Evolutionary conservation across 2,888 invertebrate species (phyloP), one percentile per base, ranked within the genome.

Genomic region (Temnothorax ravouxi): DNA sequence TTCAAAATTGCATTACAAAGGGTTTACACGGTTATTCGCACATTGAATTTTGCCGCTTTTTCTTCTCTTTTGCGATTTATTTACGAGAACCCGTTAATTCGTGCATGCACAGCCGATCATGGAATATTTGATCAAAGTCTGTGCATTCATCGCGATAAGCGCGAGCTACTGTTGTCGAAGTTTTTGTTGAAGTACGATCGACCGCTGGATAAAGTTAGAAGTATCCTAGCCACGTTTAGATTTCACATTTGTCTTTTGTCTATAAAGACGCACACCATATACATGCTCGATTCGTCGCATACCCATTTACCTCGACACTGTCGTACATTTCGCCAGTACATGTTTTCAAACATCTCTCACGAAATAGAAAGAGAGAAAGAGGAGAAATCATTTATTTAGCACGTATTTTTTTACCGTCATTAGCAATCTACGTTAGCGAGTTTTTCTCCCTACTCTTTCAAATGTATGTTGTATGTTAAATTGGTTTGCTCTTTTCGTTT

Each of bases 401-500:
- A 84, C 88, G 80, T 84, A 87, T 84, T 9, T 41, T 59, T 52
- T 56, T 52, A 74, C 64, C 76, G 59, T 84, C 47, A 84, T 84
- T 62, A 81, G 47, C 83, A 69, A 69, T 85, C 84, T 62, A 74
- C 41, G 75, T 44, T 61, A 84, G 76, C 83, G 56, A 64, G 54
- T 54, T 34, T 52, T 69, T 67, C 44, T 15, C 44, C 47, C 21
- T 3, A 34, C 29, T 87, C 67, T 84, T 69, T 74, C 64, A 72
- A 72, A 72, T 80, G 61, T 72, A 66, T 85, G 82, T 86, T 84
- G 84, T 89, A 83, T 83, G 59, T 84, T 85, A 61, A 71, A 82
- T 83, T 88, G 69, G 85, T 90, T 90, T 88, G 88, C 93, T 89
- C 87, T 91, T 91, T 80, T 93, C 62, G 90, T 92, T 93, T 93